Conservation (phyloP, 2,888 invertebrate genomes). For the Folsomia manolachei region DNA sequence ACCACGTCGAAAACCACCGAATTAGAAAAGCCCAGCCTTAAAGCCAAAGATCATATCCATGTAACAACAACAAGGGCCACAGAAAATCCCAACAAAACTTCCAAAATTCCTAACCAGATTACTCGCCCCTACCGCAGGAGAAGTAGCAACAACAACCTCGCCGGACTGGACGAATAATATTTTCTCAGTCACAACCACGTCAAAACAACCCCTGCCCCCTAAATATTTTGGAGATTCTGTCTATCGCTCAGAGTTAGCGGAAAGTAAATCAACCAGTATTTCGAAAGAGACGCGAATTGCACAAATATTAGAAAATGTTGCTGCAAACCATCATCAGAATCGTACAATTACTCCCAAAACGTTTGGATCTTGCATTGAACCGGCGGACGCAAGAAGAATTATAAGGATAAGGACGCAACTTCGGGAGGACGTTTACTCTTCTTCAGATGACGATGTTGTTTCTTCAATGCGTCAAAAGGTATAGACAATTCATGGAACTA, state of each 20-base stretch:
- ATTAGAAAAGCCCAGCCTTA: no score
- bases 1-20: no score
- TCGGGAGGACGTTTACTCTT: constrained; percentile 33
- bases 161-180: neutral
- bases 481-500: neutral
- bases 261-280: neutral
- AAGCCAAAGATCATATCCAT: no score
- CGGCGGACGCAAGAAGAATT: neutral
- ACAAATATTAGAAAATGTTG: neutral
- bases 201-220: neutral
- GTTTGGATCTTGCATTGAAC: neutral
- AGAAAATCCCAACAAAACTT: no score
- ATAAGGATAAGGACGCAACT: neutral
- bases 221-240: neutral
- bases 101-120: no score
- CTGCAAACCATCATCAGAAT: neutral
- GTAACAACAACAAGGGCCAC: no score
- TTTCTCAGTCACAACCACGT: neutral
- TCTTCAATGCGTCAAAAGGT: constrained; percentile 29
- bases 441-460: constrained; percentile 32
- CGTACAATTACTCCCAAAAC: neutral
- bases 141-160: neutral
- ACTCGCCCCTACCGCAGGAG: no score
- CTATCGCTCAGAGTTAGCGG: neutral
- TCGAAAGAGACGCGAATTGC: neutral